These are phyloP conservation scores for Microtus richardsoni DNA, from an alignment of 2,113 vertebrate species.

Conservation along the genomic window DNA sequence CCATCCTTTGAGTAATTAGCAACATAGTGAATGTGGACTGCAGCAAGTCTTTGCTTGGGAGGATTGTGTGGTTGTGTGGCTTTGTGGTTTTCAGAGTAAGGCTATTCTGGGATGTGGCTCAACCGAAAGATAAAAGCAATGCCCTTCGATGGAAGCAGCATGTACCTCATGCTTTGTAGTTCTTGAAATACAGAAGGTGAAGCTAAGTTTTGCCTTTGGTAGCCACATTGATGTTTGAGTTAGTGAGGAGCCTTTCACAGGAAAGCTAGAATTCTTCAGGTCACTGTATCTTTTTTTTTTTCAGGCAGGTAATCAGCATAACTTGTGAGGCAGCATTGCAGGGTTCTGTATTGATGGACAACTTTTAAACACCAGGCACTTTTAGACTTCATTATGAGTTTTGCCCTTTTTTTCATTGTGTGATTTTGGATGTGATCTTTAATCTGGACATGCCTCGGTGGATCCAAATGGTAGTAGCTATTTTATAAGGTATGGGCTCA, in stretches of 20 bases:
- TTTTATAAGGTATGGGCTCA: not conserved
- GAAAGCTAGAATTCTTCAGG: not conserved
- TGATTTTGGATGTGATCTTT: not conserved
- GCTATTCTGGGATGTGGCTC: not conserved
- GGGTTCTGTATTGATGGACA: not conserved
- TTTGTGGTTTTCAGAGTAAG: not conserved
- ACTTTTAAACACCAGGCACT: not conserved
- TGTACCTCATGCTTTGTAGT: not conserved
- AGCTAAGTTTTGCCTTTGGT: not conserved
- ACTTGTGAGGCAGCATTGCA: not conserved
- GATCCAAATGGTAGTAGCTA: not conserved
- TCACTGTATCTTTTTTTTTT: not conserved
- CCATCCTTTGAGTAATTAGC: not conserved
- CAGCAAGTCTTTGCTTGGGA: not conserved
- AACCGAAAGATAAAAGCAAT: not conserved
- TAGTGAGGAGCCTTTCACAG: not conserved
- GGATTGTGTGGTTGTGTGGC: not conserved
- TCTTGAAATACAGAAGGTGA: not conserved
- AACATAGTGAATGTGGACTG: no score
- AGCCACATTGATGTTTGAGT: not conserved
- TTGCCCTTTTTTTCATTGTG: not conserved
- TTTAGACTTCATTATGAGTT: not conserved
- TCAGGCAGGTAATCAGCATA: not conserved
- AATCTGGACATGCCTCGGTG: not conserved
- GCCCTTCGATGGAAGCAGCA: not conserved